Evolutionary conservation across 2,113 vertebrate genomes (phyloP), one percentile per base, ranked within the genome.

Genomic region (Lontra canadensis): DNA sequence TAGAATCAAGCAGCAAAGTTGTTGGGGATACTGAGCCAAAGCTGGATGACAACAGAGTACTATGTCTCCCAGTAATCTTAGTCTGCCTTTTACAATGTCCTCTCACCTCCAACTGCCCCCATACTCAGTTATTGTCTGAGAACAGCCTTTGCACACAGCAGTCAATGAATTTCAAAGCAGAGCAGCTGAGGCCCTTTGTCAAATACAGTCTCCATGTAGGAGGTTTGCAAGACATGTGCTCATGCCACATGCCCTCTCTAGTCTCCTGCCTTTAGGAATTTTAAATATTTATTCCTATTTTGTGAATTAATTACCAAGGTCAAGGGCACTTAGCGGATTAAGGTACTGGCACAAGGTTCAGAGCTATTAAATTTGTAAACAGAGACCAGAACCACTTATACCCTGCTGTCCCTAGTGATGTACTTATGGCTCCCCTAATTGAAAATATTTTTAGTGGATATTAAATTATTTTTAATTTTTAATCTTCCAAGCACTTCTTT

Each of bases 341-440:
- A 90, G 80, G 61, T 74, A 34, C 82, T 89, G 47, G 73, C 65
- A 49, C 85, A 89, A 91, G 69, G 69, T 93, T 52, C 55, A 65
- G 65, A 95, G 42, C 39, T 91, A 82, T 96, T 97, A 91, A 47
- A 95, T 91, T 91, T 97, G 92, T 95, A 95, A 98, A 85, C 39
- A 91, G 65, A 97, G 78, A 88, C 78, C 71, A 97, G 52, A 31
- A 42, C 59, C 67, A 49, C 44, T 86, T 89, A 49, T 20, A 71
- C 15, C 14, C 11, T 79, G n/a, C n/a, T 63, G 26, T 81, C 82
- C 83, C 55, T 85, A 69, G 78, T 88, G 82, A 95, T 93, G 85
- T 31, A 47, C 9, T 92, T 69, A 88, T 71, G 36, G 67, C 6
- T 80, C 88, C 21, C 5, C 20, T 93, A 90, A 88, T 25, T 91